Conservation (phyloP, 2,888 invertebrate species). For the Ferdinandea cuprea region DNA sequence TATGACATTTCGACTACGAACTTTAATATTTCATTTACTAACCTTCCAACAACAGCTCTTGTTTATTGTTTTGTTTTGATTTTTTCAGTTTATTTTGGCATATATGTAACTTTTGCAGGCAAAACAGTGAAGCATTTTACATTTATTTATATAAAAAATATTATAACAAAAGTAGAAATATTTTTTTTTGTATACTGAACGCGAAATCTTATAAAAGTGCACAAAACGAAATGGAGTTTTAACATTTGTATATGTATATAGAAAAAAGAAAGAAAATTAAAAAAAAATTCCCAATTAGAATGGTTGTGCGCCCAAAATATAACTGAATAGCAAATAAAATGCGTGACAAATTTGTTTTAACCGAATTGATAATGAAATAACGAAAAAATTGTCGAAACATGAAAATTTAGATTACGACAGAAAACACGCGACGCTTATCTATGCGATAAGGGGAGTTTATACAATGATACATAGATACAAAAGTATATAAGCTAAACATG, state of each 20-base stretch:
- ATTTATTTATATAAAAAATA: conserved; percentile 5
- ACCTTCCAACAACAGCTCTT: conserved; percentile 72
- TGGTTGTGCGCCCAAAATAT: conserved; percentile 17
- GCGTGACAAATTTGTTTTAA: conserved; percentile 23
- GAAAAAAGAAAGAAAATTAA: conserved; percentile 17
- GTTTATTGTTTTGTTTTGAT: conserved; percentile 17
- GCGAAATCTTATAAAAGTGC: conserved; percentile 19
- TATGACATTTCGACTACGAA: conserved; percentile 1
- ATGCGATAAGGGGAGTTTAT: conserved; percentile 23
- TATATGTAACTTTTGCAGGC: conserved; percentile 40
- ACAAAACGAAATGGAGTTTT: conserved; percentile 24
- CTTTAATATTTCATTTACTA: conserved; percentile 49
- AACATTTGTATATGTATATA: neutral
- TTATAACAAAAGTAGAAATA: neutral
- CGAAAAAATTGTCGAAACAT: conserved; percentile 9
- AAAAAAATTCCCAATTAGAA: conserved; percentile 37
- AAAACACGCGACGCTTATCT: conserved; percentile 3
- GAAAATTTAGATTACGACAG: conserved; percentile 1
- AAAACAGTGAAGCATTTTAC: conserved; percentile 66
- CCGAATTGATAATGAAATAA: neutral
- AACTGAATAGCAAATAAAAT: conserved; percentile 12
- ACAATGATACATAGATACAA: neutral
- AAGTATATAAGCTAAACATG: conserved; percentile 5
- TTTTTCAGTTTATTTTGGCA: neutral
- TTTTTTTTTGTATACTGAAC: neutral